Evolutionary conservation across 1,140 invertebrate species (phyloP), one percentile per base, ranked within the genome.

Genomic region (Apis mellifera): DNA sequence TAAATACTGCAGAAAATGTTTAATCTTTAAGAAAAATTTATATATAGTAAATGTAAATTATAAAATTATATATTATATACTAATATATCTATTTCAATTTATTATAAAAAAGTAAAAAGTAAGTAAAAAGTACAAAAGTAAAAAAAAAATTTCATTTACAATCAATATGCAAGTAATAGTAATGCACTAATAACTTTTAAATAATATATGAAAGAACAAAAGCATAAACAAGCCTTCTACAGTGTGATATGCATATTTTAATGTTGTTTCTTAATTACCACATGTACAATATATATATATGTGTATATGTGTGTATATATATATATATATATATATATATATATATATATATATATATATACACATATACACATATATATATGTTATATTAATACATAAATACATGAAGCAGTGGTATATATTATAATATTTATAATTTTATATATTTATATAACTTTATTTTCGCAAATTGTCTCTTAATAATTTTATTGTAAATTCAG

Each of bases 211-310:
- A 79, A 76, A 89, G 77, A 86, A 89, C 82, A 89, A 89, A 90
- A 76, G 82, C 84, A 87, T 84, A 90, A 84, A 75, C 74, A 62
- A 90, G 77, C 80, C 85, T 84, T 62, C 68, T 88, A 90, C 79
- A 73, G 69, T 72, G 68, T 64, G 65, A 69, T 78, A 42, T 77
- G 81, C 71, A 83, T 78, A 79, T 76, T 71, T 55, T 42, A 65
- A 68, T 77, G 50, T 26, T 77, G 50, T 57, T 73, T 66, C 19
- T 66, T 54, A 72, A 57, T 54, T 83, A 23, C 23, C n/a, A 60
- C 42, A 54, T 71, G 9, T 78, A 65, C 23, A 64, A 79, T 73
- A 52, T 78, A 68, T 66, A 66, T 32, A 72, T 77, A 23, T 65
- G 0, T 54, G 13, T 54, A 0, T 54, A 54, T 54, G 21, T 17